Base-by-base conservation (phyloP, 2,888 invertebrate species). In the Drosophila testacea region DNA sequence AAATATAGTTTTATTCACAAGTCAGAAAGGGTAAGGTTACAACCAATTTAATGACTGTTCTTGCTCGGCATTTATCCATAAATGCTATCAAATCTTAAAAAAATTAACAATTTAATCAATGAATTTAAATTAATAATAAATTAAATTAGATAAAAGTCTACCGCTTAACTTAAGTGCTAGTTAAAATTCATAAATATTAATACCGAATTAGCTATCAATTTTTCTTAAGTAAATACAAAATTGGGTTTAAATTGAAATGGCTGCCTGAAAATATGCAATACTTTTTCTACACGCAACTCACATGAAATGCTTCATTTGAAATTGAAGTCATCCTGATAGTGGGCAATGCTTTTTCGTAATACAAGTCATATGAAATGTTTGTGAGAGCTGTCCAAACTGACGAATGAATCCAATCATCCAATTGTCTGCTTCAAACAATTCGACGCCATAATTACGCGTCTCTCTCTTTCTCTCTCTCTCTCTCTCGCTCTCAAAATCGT, bases 191-290 rank as follows among this genome's bases (percentile, higher is more conserved):
- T 16, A 30, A 0, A 9, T 1, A 9, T 36, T 36, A 11, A 36
- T 36, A 10, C 3, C 36, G 11, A 36, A 36, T 36, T 32, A 32
- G 32, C 32, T 3, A 9, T 32, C 32, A 32, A 22, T 22, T 7
- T 32, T 32, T 32, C 32, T 9, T 9, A 9, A 32, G 32, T 32
- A 16, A 16, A 16, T 6, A 22, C 32, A 9, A 32, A 2, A 7
- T 3, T 32, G 32, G 9, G 32, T 0, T 9, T 32, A 6, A 32
- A 32, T 32, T 32, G 32, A 32, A 2, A 3, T 32, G 6, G 32
- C 7, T 2, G 32, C 32, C 71, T 32, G 11, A 69, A 74, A 63
- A 65, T 71, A 71, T 62, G 61, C 81, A 52, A 56, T 30, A 32
- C 4, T 34, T 61, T 61, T 55, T 55, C 30, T 6, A 7, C 6